Evolutionary conservation across 2,888 invertebrate genomes (phyloP), one percentile per base, ranked within the genome.

Genomic region (Agrochola circellaris): DNA sequence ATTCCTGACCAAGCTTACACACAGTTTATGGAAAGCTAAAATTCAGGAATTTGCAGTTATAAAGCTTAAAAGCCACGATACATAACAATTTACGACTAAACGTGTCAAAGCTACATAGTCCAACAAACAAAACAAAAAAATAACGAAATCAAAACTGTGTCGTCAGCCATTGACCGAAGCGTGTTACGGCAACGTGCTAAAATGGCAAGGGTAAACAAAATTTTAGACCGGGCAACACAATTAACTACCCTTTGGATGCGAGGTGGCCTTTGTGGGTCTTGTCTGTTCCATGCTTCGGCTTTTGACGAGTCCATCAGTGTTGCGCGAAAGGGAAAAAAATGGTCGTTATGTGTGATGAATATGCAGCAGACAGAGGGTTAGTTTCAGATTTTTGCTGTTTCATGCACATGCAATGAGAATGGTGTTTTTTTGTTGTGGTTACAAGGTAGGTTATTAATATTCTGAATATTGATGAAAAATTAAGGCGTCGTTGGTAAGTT

Each of bases 161-260:
- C 7, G 42, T 30, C 67, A 51, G 20, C 42, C 42, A 48, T 68
- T 70, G 61, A 48, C 9, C n/a, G 8, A 73, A 85, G 48, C 71
- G 66, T 58, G 64, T 77, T 26, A 42, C 34, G 51, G 13, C 23
- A 75, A 51, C 42, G 11, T 17, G 58, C 11, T 38, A 66, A 81
- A 75, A 66, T 69, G 42, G 71, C 60, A 72, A 42, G 54, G 9
- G 64, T 65, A 79, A 75, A 76, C 68, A 77, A 87, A 34, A 71
- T 71, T 75, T 73, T 69, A 15, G 30, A n/a, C 15, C 54, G 54
- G 68, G 67, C 15, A 79, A 79, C 74, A 15, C 74, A 77, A 73
- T 86, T 77, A 65, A 77, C 58, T 71, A 48, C 34, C 69, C 72
- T 77, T 82, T 79, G 65, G 62, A 42, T 11, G 30, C 56, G n/a